A percentile compares a stretch with the other conserved stretches of the same genome.
phyloP scores from a whole-genome alignment of 2,113 vertebrate genomes.

The Syngnathus typhle region DNA sequence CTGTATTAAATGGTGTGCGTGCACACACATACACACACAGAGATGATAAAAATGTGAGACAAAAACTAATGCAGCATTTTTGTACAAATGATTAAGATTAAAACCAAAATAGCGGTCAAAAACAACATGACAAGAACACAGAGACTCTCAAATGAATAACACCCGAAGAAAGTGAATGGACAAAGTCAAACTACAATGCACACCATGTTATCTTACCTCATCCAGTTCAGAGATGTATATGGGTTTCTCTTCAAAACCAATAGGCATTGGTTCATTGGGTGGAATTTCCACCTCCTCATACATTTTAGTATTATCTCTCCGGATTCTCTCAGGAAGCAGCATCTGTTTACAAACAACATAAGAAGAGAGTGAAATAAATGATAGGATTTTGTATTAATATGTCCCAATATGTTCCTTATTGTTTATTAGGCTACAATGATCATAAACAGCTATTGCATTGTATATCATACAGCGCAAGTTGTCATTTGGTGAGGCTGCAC shows the following conservation, averaged over 20 bases:
- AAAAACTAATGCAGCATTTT: too few relatives aligned
- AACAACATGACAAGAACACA: too few relatives aligned
- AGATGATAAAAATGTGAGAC: too few relatives aligned
- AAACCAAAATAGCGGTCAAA: too few relatives aligned
- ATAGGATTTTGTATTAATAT: neutral
- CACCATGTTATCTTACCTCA: constrained; percentile 73
- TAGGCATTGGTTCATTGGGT: constrained; percentile 83
- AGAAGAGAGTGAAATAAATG: neutral
- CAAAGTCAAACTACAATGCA: too few relatives aligned
- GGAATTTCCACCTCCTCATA: constrained; percentile 94
- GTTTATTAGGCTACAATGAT: neutral
- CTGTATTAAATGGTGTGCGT: constrained; percentile 55
- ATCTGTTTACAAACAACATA: constrained; percentile 69
- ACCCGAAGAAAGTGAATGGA: neutral
- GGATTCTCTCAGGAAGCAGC: constrained; percentile 87
- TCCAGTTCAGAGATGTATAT: constrained; percentile 89
- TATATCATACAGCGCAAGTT: too few relatives aligned
- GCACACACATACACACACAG: neutral
- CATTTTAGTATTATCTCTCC: constrained; percentile 88
- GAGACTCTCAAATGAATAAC: neutral
- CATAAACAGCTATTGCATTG: neutral
- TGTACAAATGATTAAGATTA: too few relatives aligned
- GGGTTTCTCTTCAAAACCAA: constrained; percentile 87
- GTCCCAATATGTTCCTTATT: neutral
- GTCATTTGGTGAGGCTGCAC: neutral